Base-by-base conservation (phyloP, 2,888 invertebrate species). In the Trissolcus japonicus region DNA sequence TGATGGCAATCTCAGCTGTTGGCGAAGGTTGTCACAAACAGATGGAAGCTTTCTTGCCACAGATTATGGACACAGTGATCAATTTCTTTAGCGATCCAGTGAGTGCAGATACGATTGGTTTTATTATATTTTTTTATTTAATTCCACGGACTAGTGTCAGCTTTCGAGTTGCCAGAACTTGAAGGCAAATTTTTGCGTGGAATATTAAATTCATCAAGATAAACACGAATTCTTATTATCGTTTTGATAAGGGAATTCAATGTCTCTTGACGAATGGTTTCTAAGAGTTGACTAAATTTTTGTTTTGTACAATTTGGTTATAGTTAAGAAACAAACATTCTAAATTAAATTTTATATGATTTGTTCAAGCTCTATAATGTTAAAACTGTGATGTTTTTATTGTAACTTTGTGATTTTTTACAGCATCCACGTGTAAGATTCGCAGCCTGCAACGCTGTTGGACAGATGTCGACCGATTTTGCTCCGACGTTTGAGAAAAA, bases 401-500 rank as follows among this genome's bases (percentile, higher is more conserved):
- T 53, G 16, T 60, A 21, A 16, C 9, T 51, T 16, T 19, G 1
- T 51, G 9, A 51, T 9, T 21, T 51, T 50, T 85, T 86, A 51
- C 89, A 96, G 93, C 97, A 97, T 89, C 96, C 97, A 0, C 92
- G 97, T 80, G 98, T 98, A 0, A 92, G 99, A 71, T 98, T 98
- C 87, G 99, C 99, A 4, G 97, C 98, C 17, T 99, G 99, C 88
- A 99, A 99, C 90, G 98, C 99, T 17, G 93, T 99, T 53, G 99
- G 99, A 7, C 99, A 99, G 90, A 97, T 99, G 97, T 96, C 98
- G 0, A 96, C 98, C 0, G 99, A 99, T 90, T 99, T 99, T 90
- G 98, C 98, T 2, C 98, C 98, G 1, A 91, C 93, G 11, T 98
- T 99, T 83, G 98, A 99, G 89, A 99, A 98, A 91, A 98, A 98